These are phyloP conservation scores for Lithobates pipiens DNA, from an alignment of 2,797 vertebrate species.

Conservation along the genomic window DNA sequence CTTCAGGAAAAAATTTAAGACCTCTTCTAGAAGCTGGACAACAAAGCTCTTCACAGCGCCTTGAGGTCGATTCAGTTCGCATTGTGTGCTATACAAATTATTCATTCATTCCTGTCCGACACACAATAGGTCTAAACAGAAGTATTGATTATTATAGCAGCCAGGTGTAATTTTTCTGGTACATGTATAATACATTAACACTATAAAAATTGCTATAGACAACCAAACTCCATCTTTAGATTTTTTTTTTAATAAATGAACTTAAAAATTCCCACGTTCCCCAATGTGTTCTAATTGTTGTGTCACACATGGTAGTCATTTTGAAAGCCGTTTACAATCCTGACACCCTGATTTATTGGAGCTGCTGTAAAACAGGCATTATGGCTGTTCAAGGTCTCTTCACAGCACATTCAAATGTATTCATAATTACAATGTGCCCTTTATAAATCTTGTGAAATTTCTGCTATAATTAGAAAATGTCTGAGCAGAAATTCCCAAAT, in stretches of 20 bases:
- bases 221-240: too few relatives aligned
- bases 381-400: slow-evolving; percentile 37
- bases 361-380: slow-evolving; percentile 55
- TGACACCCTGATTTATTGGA: slow-evolving; percentile 57
- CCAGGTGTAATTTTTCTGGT: too few relatives aligned
- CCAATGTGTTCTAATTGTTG: slow-evolving; percentile 63
- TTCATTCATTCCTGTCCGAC: too few relatives aligned
- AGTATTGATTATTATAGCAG: too few relatives aligned
- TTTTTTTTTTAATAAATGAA: not conserved
- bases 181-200: too few relatives aligned
- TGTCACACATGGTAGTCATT: slow-evolving; percentile 58
- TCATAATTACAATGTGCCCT: slow-evolving; percentile 46
- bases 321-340: slow-evolving; percentile 49
- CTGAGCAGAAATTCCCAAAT: slow-evolving; percentile 41
- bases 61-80: too few relatives aligned
- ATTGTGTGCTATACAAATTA: too few relatives aligned
- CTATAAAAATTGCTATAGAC: too few relatives aligned
- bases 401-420: slow-evolving; percentile 1
- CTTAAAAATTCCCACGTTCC: slow-evolving; percentile 60
- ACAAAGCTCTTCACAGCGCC: too few relatives aligned
- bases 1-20: too few relatives aligned
- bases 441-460: slow-evolving; percentile 40
- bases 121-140: too few relatives aligned
- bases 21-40: too few relatives aligned
- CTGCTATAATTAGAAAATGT: slow-evolving; percentile 22